Evolutionary conservation across 2,113 vertebrate genomes (phyloP), one percentile per base, ranked within the genome.

Genomic region (Drymodes brunneopygia): DNA sequence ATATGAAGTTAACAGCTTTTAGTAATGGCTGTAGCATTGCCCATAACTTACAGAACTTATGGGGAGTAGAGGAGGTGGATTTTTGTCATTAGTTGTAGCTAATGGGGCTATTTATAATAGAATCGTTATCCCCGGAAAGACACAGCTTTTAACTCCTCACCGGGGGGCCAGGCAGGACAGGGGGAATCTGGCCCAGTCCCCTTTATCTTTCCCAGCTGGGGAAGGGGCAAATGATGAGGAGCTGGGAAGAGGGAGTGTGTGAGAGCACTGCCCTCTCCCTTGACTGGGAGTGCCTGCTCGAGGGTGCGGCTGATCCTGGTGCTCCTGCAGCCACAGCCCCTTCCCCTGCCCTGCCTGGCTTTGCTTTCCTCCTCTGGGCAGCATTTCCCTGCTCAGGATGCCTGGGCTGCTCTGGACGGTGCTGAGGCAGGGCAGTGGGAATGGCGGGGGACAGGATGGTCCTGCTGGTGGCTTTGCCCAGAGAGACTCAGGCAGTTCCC

Each of bases 1-100:
- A 98, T 97, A 94, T 98, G 98, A 98, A 98, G 97, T 97, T 96
- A 97, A 94, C 97, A 98, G 97, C 98, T 98, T 96, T 97, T 78
- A 97, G 96, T 98, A 97, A 97, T 90, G 95, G 97, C 97, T 96
- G 97, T 97, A 97, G 95, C 96, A 93, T 95, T 90, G 94, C 96
- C 97, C 96, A 84, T 97, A 97, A 97, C 95, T 97, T 97, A 96
- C 97, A 97, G 92, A 93, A 97, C 96, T 97, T 97, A 97, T 97
- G 96, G 96, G 96, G 94, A 97, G 92, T 97, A 96, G 94, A 93
- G 95, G 95, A 97, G 97, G 93, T 95, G 96, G 92, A 88, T 96
- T 97, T 98, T 96, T 97, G 95, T 97, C 97, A 96, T 98, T 98
- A 97, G 98, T 98, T 97, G 97, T 97, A 98, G 98, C 98, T 98